Conservation (phyloP, 1,140 invertebrate species). For the Cydia pomonella region DNA sequence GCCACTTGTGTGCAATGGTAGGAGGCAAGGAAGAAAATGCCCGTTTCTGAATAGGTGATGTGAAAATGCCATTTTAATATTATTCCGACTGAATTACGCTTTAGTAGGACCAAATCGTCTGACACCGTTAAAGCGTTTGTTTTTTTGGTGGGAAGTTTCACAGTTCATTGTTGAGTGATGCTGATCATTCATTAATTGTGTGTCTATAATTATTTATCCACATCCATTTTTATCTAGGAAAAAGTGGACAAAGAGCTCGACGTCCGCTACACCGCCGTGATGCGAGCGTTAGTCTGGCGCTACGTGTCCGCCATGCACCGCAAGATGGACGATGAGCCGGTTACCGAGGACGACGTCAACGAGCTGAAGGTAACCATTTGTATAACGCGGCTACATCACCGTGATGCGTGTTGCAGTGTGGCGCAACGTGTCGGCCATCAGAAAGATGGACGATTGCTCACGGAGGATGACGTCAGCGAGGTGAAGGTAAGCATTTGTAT, state of each 20-base stretch:
- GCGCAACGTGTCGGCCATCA: slow-evolving; percentile 84
- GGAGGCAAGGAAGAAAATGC: too few relatives aligned
- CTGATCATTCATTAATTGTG: too few relatives aligned
- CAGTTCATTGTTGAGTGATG: too few relatives aligned
- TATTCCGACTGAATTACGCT: too few relatives aligned
- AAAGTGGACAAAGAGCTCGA: slow-evolving; percentile 84
- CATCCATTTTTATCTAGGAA: slow-evolving; percentile 50
- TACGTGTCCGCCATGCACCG: slow-evolving; percentile 90
- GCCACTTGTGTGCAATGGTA: too few relatives aligned
- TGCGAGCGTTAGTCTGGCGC: slow-evolving; percentile 91
- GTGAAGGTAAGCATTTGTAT: slow-evolving; percentile 82
- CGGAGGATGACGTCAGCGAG: slow-evolving; percentile 97
- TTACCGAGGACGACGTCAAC: slow-evolving; percentile 95
- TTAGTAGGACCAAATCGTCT: too few relatives aligned
- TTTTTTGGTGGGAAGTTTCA: too few relatives aligned
- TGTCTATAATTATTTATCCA: not conserved
- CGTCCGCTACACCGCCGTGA: slow-evolving; percentile 88
- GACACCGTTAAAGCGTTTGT: too few relatives aligned
- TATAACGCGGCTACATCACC: not conserved
- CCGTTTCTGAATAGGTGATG: too few relatives aligned
- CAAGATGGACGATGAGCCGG: slow-evolving; percentile 87
- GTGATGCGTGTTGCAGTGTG: not conserved
- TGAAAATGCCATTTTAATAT: too few relatives aligned
- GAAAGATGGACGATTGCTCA: slow-evolving; percentile 89
- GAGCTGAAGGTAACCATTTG: slow-evolving; percentile 86